Percentiles rank a stretch among this genome's conserved stretches.
Conservation (phyloP, 2,113 vertebrate species). For the Eonycteris spelaea region DNA sequence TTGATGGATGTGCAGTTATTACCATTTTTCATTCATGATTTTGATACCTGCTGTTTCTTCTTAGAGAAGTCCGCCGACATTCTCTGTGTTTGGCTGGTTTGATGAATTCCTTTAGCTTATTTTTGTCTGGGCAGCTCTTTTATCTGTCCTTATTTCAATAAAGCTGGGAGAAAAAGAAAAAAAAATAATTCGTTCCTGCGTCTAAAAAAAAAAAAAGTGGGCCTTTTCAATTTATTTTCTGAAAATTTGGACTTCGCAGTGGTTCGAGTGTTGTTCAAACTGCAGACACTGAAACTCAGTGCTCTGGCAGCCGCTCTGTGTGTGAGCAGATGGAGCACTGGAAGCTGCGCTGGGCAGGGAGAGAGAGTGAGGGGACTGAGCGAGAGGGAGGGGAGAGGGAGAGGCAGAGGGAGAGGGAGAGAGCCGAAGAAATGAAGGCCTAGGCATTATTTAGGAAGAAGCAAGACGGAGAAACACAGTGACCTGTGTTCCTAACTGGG, state of each 20-base stretch:
- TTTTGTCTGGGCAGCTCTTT: too few species aligned
- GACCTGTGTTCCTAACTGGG: not conserved
- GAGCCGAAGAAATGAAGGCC: not conserved
- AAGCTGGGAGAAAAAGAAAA: too few species aligned
- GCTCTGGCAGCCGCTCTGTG: not conserved
- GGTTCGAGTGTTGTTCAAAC: not conserved
- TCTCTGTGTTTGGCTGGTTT: too few species aligned
- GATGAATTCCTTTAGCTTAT: too few species aligned
- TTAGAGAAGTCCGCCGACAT: too few species aligned
- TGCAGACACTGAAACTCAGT: not conserved
- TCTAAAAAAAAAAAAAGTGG: not conserved
- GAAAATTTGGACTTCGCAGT: not conserved
- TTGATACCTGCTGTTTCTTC: too few species aligned
- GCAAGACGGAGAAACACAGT: not conserved
- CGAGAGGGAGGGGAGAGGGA: not conserved
- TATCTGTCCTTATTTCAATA: too few species aligned
- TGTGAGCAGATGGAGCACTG: not conserved
- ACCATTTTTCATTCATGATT: too few species aligned
- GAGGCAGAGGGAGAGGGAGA: too few species aligned
- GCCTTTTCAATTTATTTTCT: not conserved
- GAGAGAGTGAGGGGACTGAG: not conserved
- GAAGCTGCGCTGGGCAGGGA: not conserved
- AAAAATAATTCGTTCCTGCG: too few species aligned
- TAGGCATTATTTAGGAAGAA: not conserved
- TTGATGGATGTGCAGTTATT: too few species aligned